These are phyloP conservation scores for Mythimna loreyi DNA, from an alignment of 2,888 invertebrate genomes.

Conservation along the genomic window DNA sequence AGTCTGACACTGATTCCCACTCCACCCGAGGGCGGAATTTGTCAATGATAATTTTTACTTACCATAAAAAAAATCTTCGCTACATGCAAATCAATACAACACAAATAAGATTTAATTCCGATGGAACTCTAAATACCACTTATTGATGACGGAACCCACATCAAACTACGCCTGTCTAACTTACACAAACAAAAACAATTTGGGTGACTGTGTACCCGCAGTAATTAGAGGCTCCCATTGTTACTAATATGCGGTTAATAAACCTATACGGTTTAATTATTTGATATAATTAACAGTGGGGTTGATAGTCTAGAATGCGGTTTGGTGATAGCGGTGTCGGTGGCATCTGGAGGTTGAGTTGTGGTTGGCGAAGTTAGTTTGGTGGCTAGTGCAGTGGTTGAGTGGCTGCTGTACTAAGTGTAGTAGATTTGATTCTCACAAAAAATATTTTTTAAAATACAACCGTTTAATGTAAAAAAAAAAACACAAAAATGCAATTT, in stretches of 20 bases:
- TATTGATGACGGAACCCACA: conserved; percentile 46
- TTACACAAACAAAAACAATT: conserved; percentile 43
- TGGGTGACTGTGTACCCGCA: not conserved
- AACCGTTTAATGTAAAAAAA: no score
- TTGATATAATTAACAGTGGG: conserved; percentile 27
- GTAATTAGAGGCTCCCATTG: conserved; percentile 25
- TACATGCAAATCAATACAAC: conserved; percentile 16
- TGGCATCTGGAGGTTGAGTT: not conserved
- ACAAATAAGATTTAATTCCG: not conserved
- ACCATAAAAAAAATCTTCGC: no score
- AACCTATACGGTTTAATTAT: conserved; percentile 13
- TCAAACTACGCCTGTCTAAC: conserved; percentile 30
- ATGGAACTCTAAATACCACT: conserved; percentile 13
- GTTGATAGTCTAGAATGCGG: conserved; percentile 7
- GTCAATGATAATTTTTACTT: no score
- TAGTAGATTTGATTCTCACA: no score
- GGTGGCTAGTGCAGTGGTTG: no score
- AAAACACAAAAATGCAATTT: no score
- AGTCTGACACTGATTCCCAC: no score
- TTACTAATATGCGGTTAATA: conserved; percentile 32
- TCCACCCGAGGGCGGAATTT: no score
- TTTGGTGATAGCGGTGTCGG: not conserved
- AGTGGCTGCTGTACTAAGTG: no score
- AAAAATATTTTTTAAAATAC: no score
- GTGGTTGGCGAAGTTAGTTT: not conserved